phyloP scores from a whole-genome alignment of 1,140 invertebrate species.

The Calosoma granatense region DNA sequence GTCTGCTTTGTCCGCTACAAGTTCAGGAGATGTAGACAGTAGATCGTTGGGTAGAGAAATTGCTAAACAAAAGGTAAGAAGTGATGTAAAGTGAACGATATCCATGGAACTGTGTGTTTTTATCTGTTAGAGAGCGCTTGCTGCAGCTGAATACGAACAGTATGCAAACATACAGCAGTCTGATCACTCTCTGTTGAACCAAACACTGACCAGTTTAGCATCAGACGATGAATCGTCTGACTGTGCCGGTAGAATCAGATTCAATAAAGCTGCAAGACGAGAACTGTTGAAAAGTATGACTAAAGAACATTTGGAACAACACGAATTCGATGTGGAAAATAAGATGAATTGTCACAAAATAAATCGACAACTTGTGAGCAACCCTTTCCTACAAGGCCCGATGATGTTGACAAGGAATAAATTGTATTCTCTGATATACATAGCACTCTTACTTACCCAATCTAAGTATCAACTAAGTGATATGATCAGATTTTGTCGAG shows the following conservation, averaged over 20 bases:
- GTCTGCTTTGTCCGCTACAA: slow-evolving; percentile 22
- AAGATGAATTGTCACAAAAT: slow-evolving; percentile 29
- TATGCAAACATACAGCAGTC: slow-evolving; percentile 28
- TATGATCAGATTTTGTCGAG: slow-evolving; percentile 44
- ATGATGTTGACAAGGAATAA: slow-evolving; percentile 34
- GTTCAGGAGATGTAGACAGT: slow-evolving; percentile 16
- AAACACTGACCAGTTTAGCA: slow-evolving; percentile 32
- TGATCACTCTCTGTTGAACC: slow-evolving; percentile 28
- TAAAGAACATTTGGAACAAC: slow-evolving; percentile 26
- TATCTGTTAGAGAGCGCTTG: slow-evolving; percentile 26
- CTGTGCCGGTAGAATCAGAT: slow-evolving; percentile 25
- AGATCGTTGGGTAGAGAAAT: slow-evolving; percentile 24
- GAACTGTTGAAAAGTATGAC: slow-evolving; percentile 27
- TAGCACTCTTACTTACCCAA: slow-evolving; percentile 44
- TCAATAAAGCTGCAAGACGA: slow-evolving; percentile 30
- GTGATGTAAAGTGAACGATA: too few species aligned
- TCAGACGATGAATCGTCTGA: slow-evolving; percentile 20
- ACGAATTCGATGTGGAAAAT: slow-evolving; percentile 22
- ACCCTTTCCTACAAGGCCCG: slow-evolving; percentile 29
- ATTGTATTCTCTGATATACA: slow-evolving; percentile 40
- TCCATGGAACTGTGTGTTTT: too few species aligned
- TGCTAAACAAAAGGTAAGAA: slow-evolving; percentile 28
- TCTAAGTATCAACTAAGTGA: slow-evolving; percentile 47
- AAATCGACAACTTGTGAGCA: slow-evolving; percentile 25
- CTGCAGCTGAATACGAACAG: slow-evolving; percentile 33